Evolutionary conservation across 2,888 invertebrate species (phyloP).

Genomic region (Chrysopilus asiliformis): DNA sequence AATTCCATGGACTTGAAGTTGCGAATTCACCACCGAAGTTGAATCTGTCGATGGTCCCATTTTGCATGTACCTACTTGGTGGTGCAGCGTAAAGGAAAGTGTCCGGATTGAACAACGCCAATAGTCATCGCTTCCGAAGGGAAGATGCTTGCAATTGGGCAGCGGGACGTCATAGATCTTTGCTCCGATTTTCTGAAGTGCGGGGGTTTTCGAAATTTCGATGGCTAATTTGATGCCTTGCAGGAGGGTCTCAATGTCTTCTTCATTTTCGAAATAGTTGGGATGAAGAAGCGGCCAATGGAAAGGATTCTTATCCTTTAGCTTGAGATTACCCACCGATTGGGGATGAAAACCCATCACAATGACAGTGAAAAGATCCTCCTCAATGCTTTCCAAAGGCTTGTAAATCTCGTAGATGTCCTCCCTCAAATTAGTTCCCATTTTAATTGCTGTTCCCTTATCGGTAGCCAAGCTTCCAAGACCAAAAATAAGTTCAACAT

Average conservation of each 20-base stretch:
- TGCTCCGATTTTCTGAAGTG: constrained; percentile 45
- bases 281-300: constrained; percentile 66
- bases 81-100: constrained; percentile 44
- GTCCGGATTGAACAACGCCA: constrained; percentile 52
- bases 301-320: constrained; percentile 57
- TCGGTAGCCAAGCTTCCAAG: constrained; percentile 51
- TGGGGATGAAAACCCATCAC: constrained; percentile 59
- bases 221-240: constrained; percentile 49
- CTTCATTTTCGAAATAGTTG: constrained; percentile 58
- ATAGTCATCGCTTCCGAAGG: constrained; percentile 46
- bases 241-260: constrained; percentile 46
- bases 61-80: constrained; percentile 50
- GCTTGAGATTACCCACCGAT: constrained; percentile 51
- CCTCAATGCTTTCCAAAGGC: constrained; percentile 37
- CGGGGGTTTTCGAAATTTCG: constrained; percentile 41
- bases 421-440: constrained; percentile 44
- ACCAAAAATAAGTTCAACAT: constrained; percentile 51
- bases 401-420: constrained; percentile 45
- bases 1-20: constrained; percentile 45
- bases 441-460: constrained; percentile 40
- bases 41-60: constrained; percentile 51
- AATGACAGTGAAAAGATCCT: constrained; percentile 47
- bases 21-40: constrained; percentile 46
- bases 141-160: constrained; percentile 37
- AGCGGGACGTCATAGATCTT: constrained; percentile 38